Base-by-base conservation (phyloP, 2,797 vertebrate genomes). In the Eremophila alpestris region DNA sequence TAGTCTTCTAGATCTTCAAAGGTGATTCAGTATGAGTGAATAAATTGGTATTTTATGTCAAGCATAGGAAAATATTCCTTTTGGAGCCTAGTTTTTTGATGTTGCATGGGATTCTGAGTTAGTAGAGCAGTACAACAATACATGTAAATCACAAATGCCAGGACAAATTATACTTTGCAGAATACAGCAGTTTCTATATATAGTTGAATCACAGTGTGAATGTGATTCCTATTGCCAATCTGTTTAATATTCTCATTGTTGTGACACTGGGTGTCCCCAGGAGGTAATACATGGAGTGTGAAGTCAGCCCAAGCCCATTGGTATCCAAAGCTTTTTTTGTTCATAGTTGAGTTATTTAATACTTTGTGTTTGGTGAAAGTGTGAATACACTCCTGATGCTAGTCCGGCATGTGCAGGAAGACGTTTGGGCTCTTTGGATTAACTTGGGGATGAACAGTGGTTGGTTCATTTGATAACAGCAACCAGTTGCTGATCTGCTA, bases 391-490 rank as follows among this genome's bases (percentile, higher is more conserved):
- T 5, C 8, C 9, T 12, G 2, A 0, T 38, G 18, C 63, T 43
- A 16, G 4, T 62, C 20, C 0, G 0, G 23, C n/a, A n/a, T 0
- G 1, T 41, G 12, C 32, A 46, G 29, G 21, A 91, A 77, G 49
- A 80, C 7, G 20, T 80, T 34, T 82, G 9, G 6, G 46, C 22
- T 26, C 38, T 64, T 81, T 56, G 34, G 26, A 21, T 71, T 78
- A 64, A 41, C 19, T 69, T 32, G 12, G 18, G 36, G 20, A n/a
- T 30, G 34, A 92, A 16, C 8, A 46, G 7, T 68, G 34, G 8
- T 78, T 71, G 21, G 18, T 58, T 87, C 48, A 75, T 49, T 87
- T 45, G 21, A 2, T 24, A 59, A 58, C 26, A 26, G 36, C 49
- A 51, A 70, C 12, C 65, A 24, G 32, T 29, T 71, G 73, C 59